Evolutionary conservation across 2,113 vertebrate species (phyloP).

Genomic region (Mobula hypostoma): DNA sequence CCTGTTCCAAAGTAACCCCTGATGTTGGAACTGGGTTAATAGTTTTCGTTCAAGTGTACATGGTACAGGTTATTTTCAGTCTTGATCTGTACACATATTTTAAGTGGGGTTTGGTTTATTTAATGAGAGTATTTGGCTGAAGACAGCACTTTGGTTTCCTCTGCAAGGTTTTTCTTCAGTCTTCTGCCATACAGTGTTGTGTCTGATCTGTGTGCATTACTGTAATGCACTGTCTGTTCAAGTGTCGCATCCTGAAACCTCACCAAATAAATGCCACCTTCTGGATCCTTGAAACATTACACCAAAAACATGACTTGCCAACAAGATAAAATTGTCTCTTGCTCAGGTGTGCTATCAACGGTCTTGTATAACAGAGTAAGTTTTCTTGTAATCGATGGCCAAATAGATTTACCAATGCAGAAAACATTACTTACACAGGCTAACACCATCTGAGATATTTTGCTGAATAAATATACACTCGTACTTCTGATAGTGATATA

Average conservation of each 20-base stretch:
- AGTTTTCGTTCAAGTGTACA: not conserved
- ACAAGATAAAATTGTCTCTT: not conserved
- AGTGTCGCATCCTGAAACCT: slow-evolving; percentile 17
- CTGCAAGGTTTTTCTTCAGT: not conserved
- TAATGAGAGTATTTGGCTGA: not conserved
- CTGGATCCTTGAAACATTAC: slow-evolving; percentile 35
- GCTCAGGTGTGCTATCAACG: not conserved
- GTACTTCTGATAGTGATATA: not conserved
- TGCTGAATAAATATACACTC: not conserved
- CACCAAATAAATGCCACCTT: slow-evolving; percentile 36
- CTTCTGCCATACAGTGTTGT: slow-evolving; percentile 13
- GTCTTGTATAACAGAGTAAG: not conserved
- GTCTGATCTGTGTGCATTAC: slow-evolving; percentile 12
- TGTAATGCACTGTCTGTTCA: slow-evolving; percentile 1
- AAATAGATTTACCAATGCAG: not conserved
- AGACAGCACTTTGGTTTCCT: not conserved
- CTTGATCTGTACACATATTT: not conserved
- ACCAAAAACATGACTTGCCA: not conserved
- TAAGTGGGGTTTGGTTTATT: not conserved
- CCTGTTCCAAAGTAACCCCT: not conserved
- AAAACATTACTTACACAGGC: not conserved
- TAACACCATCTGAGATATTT: slow-evolving; percentile 8
- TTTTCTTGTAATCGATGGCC: not conserved
- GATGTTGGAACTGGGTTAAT: not conserved
- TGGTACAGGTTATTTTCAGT: not conserved